phyloP scores from a whole-genome alignment of 2,888 invertebrate genomes.

The Machimus rusticus region DNA sequence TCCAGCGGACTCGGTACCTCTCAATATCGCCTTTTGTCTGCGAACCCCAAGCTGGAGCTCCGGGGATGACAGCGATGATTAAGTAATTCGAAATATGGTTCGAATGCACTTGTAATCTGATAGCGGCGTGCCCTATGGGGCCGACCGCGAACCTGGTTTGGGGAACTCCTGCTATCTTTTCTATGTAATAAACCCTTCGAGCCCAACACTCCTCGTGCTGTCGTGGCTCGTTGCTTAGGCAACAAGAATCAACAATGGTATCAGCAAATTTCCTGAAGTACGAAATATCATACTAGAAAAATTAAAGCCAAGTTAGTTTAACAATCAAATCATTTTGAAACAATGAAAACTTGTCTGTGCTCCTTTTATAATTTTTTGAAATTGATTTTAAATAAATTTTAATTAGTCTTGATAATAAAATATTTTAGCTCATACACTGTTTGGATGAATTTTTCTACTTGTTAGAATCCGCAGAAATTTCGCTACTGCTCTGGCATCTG shows the following conservation, averaged over 20 bases:
- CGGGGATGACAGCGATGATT: background rate
- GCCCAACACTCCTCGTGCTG: background rate
- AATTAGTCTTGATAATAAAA: too few species aligned
- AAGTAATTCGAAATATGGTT: slow-evolving; percentile 13
- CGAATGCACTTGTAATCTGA: background rate
- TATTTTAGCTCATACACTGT: too few species aligned
- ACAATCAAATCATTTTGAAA: background rate
- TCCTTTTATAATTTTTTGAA: too few species aligned
- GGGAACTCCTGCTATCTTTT: background rate
- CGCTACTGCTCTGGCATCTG: too few species aligned
- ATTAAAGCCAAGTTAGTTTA: background rate
- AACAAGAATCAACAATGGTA: background rate
- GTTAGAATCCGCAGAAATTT: too few species aligned
- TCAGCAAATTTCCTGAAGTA: background rate
- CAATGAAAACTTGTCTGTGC: background rate
- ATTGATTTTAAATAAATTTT: too few species aligned
- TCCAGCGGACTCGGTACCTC: background rate
- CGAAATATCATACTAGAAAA: background rate
- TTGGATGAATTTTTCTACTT: too few species aligned
- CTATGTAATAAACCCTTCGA: background rate
- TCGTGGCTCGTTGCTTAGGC: background rate
- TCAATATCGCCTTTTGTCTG: background rate
- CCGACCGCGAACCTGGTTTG: background rate
- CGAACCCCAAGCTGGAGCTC: background rate
- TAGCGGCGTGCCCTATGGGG: background rate